Percentiles rank a stretch among this genome's conserved stretches.
Conservation (phyloP, 2,888 invertebrate genomes). For the Fabriciana adippe region DNA sequence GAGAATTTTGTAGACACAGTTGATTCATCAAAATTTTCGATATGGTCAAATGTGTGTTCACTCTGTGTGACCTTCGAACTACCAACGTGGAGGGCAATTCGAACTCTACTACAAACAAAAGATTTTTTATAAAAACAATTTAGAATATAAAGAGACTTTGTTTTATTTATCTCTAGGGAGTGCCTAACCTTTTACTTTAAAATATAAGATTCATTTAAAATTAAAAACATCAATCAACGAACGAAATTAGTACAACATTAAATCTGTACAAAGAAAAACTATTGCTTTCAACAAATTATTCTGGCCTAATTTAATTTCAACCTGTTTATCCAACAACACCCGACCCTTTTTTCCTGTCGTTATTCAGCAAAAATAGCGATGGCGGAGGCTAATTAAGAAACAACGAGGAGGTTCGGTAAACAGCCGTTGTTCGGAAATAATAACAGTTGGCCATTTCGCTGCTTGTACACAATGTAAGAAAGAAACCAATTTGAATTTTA, state of each 20-base stretch:
- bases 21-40: no score
- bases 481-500: slow-evolving; percentile 22
- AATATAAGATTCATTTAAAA: background rate
- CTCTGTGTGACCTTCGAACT: no score
- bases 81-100: no score
- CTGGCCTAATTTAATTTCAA: slow-evolving; percentile 27
- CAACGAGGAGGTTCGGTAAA: slow-evolving; percentile 35
- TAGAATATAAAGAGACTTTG: no score
- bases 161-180: no score
- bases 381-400: slow-evolving; percentile 38
- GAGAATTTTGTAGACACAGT: no score
- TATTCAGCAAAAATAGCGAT: slow-evolving; percentile 33
- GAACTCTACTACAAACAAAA: no score
- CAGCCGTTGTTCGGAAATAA: slow-evolving; percentile 36
- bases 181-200: no score
- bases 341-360: slow-evolving; percentile 29
- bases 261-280: slow-evolving; percentile 17
- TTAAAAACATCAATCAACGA: slow-evolving; percentile 13
- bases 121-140: no score
- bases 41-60: no score
- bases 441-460: slow-evolving; percentile 29
- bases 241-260: slow-evolving; percentile 5
- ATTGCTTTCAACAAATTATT: slow-evolving; percentile 16
- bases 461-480: slow-evolving; percentile 25
- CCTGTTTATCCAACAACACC: slow-evolving; percentile 26